Evolutionary conservation across 2,797 vertebrate species (phyloP), one percentile per base, ranked within the genome.

Genomic region (Rachycentron canadum): DNA sequence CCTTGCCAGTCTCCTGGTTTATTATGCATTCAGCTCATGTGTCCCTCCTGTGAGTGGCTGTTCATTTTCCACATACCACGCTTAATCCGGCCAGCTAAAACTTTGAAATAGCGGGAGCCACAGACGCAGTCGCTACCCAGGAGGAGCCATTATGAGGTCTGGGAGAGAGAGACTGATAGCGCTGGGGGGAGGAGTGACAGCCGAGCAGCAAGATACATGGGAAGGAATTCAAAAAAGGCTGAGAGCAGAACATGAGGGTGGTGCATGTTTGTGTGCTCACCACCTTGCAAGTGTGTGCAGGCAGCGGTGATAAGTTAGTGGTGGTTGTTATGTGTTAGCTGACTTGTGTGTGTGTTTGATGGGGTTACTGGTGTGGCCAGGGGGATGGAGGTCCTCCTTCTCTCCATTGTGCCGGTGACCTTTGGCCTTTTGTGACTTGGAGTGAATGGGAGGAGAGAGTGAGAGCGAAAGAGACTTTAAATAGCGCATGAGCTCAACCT

Each of bases 1-100:
- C 30, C 70, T 61, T 84, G 72, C 79, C 84, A 64, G 80, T 88
- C 87, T 87, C 76, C 66, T 67, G 79, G 89, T 92, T 89, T 91
- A 91, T 94, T 93, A 92, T 90, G 91, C 83, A 93, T 91, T 91
- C 89, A 91, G 90, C 91, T 94, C 89, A 91, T 90, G 91, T 92
- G 90, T 88, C 91, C 83, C 88, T 88, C 87, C 82, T 89, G 86
- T 84, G 91, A 94, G 89, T 92, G 89, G 89, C 90, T 93, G 91
- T 89, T 94, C 94, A 91, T 93, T 93, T 94, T 91, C 89, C 86
- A 93, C 90, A 93, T 93, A 92, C 91, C 93, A 75, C 38, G 58
- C 90, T 92, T 93, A 93, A 94, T 94, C 93, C 86, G 68, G 81
- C 79, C 87, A 70, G 89, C 91, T 87, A 92, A 91, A 93, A 93